Evolutionary conservation across 2,797 vertebrate species (phyloP).

Genomic region (Anomalospiza imberbis): DNA sequence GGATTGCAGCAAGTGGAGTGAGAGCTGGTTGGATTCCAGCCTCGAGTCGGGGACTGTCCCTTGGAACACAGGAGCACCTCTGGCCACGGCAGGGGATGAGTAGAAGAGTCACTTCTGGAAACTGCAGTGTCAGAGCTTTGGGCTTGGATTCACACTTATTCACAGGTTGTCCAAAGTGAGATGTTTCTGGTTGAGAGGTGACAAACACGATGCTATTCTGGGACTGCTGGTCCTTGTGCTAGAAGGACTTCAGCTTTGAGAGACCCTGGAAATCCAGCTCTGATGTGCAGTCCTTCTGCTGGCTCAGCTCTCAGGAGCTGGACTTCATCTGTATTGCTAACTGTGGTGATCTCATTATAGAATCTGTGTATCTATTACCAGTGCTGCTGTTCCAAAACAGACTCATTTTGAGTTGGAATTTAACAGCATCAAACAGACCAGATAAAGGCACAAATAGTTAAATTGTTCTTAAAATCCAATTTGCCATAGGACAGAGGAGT

Average conservation of each 20-base stretch:
- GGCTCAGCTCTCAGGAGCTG: background rate
- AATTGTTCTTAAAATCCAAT: background rate
- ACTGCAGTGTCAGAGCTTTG: background rate
- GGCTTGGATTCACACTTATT: background rate
- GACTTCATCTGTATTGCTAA: background rate
- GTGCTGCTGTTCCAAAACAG: background rate
- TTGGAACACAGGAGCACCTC: background rate
- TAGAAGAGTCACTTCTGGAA: background rate
- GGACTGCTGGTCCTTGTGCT: background rate
- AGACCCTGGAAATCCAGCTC: background rate
- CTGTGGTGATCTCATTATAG: background rate
- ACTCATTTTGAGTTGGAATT: background rate
- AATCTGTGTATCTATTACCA: background rate
- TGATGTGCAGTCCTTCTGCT: background rate
- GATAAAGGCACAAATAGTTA: background rate
- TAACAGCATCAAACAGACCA: background rate
- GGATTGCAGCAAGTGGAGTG: background rate
- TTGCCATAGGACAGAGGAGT: background rate
- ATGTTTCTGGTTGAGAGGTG: background rate
- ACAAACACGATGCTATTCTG: fast-evolving
- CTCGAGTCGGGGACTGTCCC: background rate
- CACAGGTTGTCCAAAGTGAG: background rate
- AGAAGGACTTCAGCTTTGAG: background rate
- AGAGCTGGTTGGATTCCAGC: background rate
- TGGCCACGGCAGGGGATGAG: background rate